phyloP scores from a whole-genome alignment of 2,797 vertebrate species.

The Anomalospiza imberbis region DNA sequence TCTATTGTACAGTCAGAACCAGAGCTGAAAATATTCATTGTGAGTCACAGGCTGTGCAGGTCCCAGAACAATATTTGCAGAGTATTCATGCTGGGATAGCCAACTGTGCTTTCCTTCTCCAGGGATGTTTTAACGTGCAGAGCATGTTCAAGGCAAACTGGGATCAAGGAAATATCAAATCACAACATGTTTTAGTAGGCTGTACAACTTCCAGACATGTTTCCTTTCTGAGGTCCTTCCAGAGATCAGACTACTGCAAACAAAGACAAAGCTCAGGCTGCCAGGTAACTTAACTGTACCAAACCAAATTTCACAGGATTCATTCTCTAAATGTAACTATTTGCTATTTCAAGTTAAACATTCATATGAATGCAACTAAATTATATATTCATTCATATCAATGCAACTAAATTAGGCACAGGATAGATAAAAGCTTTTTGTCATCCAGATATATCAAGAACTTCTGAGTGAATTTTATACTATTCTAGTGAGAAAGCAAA shows the following conservation, averaged over 20 bases:
- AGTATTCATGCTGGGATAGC: constrained; percentile 16
- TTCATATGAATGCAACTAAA: neutral
- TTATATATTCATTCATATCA: neutral
- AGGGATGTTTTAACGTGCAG: constrained; percentile 14
- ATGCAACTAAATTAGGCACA: neutral
- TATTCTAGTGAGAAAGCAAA: neutral
- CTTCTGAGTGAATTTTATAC: neutral
- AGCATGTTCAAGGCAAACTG: neutral
- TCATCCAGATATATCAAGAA: neutral
- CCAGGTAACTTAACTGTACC: neutral
- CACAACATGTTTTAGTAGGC: neutral
- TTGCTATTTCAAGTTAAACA: neutral
- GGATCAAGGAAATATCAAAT: constrained; percentile 13
- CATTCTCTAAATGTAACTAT: neutral
- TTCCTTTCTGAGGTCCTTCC: neutral
- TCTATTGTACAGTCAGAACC: constrained; percentile 4
- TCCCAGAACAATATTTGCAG: constrained; percentile 57
- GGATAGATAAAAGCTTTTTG: neutral
- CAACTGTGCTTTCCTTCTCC: constrained; percentile 41
- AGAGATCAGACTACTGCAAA: neutral
- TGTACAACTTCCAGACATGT: neutral
- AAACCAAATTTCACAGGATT: neutral
- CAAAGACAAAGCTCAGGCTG: neutral
- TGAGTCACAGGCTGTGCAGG: constrained; percentile 21
- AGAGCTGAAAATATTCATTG: constrained; percentile 17